phyloP scores from a whole-genome alignment of 1,140 invertebrate species.

The Brachionus manjavacas region DNA sequence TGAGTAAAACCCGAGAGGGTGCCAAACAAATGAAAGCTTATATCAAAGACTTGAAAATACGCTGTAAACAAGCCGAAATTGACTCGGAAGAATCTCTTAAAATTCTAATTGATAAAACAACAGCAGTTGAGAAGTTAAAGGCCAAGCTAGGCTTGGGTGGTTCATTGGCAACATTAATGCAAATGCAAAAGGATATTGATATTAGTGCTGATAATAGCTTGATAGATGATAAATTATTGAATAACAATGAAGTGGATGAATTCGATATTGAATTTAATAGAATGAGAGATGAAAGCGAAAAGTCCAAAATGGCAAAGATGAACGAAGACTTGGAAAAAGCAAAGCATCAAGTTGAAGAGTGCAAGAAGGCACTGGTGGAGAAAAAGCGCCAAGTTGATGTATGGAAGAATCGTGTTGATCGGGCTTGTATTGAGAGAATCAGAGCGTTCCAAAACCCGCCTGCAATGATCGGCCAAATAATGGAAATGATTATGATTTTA shows the following conservation, averaged over 20 bases:
- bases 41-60: slow-evolving; percentile 50
- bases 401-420: slow-evolving; percentile 55
- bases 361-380: slow-evolving; percentile 49
- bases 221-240: slow-evolving; percentile 50
- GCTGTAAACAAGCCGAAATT: slow-evolving; percentile 52
- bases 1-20: slow-evolving; percentile 54
- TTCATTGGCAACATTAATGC: slow-evolving; percentile 53
- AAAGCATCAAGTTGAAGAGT: slow-evolving; percentile 50
- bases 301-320: slow-evolving; percentile 51
- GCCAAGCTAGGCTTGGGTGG: slow-evolving; percentile 52
- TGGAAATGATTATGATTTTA: slow-evolving; percentile 52
- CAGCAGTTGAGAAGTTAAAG: slow-evolving; percentile 54
- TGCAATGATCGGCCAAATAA: slow-evolving; percentile 52
- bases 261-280: slow-evolving; percentile 57
- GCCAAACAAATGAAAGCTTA: slow-evolving; percentile 54
- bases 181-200: slow-evolving; percentile 52
- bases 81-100: slow-evolving; percentile 50
- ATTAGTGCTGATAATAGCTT: slow-evolving; percentile 47
- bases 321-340: slow-evolving; percentile 50
- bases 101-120: slow-evolving; percentile 53
- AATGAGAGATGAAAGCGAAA: slow-evolving; percentile 54
- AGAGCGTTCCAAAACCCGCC: slow-evolving; percentile 54
- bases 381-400: slow-evolving; percentile 51
- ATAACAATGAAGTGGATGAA: slow-evolving; percentile 55
- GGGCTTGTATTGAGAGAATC: slow-evolving; percentile 53